These are phyloP conservation scores for Parazoanthus darwini DNA, from an alignment of 92 coral and sea anemone species.

Conservation along the genomic window DNA sequence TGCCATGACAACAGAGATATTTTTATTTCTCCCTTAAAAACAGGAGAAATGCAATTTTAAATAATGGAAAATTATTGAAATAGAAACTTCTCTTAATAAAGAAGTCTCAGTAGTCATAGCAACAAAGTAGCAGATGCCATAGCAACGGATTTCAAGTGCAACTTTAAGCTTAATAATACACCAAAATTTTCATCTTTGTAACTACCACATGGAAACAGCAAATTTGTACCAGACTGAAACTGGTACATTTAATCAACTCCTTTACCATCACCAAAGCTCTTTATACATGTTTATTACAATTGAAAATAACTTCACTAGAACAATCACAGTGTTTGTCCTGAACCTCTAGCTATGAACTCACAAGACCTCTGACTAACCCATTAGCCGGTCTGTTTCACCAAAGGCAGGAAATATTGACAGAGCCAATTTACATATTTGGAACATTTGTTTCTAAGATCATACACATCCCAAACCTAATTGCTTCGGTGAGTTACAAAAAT, in stretches of 20 bases:
- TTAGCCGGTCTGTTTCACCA: too few relatives aligned
- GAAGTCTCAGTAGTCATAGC: background rate
- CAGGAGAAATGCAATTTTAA: background rate
- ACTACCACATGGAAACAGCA: constrained; percentile 10
- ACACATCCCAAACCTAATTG: constrained; percentile 17
- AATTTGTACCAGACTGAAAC: constrained; percentile 24
- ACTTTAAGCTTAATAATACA: constrained; percentile 4
- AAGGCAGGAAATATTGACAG: background rate
- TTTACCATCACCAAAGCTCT: constrained; percentile 14
- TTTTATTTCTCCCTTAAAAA: background rate
- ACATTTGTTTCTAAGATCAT: constrained; percentile 7
- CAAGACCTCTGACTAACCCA: background rate
- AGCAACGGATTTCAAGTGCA: constrained; percentile 10
- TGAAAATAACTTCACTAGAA: constrained; percentile 6
- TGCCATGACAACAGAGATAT: background rate
- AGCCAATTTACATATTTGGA: constrained; percentile 17
- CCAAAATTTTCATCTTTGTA: constrained; percentile 19
- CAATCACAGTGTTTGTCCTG: constrained; percentile 20
- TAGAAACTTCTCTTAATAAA: constrained; percentile 1
- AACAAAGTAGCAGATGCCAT: constrained; percentile 2
- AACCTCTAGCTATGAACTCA: background rate
- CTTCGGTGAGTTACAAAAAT: constrained; percentile 23
- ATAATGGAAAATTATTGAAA: background rate
- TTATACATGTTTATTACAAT: constrained; percentile 13
- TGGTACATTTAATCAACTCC: constrained; percentile 6